Evolutionary conservation across 53 echinoderm and acorn worm species (phyloP).

Genomic region (Holothuria scabra): DNA sequence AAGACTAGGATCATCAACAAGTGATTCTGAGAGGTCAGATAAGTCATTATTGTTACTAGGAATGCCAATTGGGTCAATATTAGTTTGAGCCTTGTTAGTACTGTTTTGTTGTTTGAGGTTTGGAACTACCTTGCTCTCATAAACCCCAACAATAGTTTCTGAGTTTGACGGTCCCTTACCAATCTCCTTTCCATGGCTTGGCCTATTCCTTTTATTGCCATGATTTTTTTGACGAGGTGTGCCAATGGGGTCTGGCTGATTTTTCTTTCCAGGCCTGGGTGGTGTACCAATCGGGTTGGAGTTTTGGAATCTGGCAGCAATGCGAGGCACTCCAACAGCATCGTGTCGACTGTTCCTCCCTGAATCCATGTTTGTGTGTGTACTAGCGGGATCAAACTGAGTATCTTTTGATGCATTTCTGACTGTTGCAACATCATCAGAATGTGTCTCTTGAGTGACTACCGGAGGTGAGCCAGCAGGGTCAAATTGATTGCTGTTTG

Average conservation of each 20-base stretch:
- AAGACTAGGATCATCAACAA: not conserved
- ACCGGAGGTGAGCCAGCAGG: too few species aligned
- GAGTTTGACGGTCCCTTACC: not conserved
- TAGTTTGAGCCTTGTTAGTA: too few species aligned
- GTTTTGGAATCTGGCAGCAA: not conserved
- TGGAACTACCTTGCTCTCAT: not conserved
- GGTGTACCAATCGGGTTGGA: not conserved
- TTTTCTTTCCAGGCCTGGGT: not conserved
- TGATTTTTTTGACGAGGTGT: too few species aligned
- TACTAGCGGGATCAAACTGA: too few species aligned
- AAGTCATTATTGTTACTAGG: too few species aligned
- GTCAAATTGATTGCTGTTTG: too few species aligned
- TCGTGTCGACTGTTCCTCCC: not conserved
- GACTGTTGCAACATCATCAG: too few species aligned
- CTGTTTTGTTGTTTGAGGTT: not conserved
- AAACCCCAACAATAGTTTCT: not conserved
- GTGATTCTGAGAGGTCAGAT: too few species aligned
- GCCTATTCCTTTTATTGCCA: not conserved
- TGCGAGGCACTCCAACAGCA: not conserved
- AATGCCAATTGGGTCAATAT: too few species aligned
- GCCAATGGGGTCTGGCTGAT: not conserved
- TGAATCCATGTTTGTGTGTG: not conserved
- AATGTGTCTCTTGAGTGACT: too few species aligned
- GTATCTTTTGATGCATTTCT: too few species aligned
- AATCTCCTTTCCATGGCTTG: not conserved